These are phyloP conservation scores for Venustoraphidia nigricollis DNA, from an alignment of 2,888 invertebrate genomes.

Conservation along the genomic window DNA sequence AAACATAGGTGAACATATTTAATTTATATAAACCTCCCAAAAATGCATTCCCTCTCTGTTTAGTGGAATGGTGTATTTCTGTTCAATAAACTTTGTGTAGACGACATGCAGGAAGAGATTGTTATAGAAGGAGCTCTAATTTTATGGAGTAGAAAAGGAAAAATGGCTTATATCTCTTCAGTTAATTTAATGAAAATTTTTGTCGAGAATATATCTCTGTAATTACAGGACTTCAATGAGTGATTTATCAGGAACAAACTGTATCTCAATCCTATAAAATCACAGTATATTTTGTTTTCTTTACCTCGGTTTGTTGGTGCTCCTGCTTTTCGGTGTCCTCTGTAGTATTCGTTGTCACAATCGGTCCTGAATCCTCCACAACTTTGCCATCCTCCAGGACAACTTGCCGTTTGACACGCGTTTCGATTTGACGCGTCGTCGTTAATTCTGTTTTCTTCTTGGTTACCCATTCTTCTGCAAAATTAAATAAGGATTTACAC, in stretches of 20 bases:
- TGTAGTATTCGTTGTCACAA: constrained; percentile 80
- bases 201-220: too few species aligned
- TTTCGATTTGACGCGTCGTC: constrained; percentile 82
- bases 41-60: too few species aligned
- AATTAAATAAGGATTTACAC: constrained; percentile 10
- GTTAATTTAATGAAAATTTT: too few species aligned
- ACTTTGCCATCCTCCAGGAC: constrained; percentile 83
- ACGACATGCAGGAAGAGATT: too few species aligned
- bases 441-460: constrained; percentile 80
- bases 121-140: too few species aligned
- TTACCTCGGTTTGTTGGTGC: constrained; percentile 71
- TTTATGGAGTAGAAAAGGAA: background rate
- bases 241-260: background rate
- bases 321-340: constrained; percentile 84
- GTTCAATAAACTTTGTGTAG: too few species aligned
- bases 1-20: too few species aligned
- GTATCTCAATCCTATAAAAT: background rate
- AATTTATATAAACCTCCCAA: too few species aligned
- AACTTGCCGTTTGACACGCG: constrained; percentile 75
- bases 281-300: constrained; percentile 3
- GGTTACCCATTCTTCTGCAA: constrained; percentile 84
- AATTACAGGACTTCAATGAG: too few species aligned
- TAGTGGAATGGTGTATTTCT: too few species aligned
- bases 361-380: constrained; percentile 76
- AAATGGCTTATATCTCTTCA: background rate